Percentiles rank a stretch among this genome's conserved stretches.
Conservation (phyloP, 2,113 vertebrate species). For the Prunella himalayana region DNA sequence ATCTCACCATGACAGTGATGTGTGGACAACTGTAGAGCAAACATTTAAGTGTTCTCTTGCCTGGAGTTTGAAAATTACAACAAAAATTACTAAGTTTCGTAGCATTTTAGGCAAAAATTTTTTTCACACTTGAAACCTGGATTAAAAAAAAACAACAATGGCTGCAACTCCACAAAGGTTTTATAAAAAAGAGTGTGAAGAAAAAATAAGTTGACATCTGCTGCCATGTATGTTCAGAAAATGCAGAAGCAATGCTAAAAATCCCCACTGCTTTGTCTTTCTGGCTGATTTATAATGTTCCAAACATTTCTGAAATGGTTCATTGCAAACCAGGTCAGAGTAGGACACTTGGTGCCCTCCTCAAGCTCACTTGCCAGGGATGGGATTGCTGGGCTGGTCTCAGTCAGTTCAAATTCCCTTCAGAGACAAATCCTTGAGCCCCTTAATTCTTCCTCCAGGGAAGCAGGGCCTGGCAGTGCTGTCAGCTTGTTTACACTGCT, state of each 20-base stretch:
- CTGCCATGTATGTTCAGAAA: neutral
- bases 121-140: neutral
- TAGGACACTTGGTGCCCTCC: neutral
- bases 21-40: neutral
- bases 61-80: neutral
- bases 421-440: slow-evolving; percentile 15
- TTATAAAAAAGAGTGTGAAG: neutral
- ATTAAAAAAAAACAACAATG: neutral
- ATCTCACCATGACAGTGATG: neutral
- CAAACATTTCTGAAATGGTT: neutral
- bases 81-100: neutral
- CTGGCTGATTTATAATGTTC: neutral
- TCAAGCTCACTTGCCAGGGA: neutral
- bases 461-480: slow-evolving; percentile 40
- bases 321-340: neutral
- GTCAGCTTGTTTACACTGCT: slow-evolving; percentile 50
- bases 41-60: neutral
- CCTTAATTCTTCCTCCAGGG: slow-evolving; percentile 45
- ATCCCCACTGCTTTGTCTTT: neutral
- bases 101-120: neutral
- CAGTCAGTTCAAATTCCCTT: slow-evolving; percentile 12
- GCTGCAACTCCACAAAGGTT: neutral
- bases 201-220: neutral
- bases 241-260: neutral
- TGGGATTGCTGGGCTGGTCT: neutral